Evolutionary conservation across 2,113 vertebrate species (phyloP), one percentile per base, ranked within the genome.

Genomic region (Crocuta crocuta): DNA sequence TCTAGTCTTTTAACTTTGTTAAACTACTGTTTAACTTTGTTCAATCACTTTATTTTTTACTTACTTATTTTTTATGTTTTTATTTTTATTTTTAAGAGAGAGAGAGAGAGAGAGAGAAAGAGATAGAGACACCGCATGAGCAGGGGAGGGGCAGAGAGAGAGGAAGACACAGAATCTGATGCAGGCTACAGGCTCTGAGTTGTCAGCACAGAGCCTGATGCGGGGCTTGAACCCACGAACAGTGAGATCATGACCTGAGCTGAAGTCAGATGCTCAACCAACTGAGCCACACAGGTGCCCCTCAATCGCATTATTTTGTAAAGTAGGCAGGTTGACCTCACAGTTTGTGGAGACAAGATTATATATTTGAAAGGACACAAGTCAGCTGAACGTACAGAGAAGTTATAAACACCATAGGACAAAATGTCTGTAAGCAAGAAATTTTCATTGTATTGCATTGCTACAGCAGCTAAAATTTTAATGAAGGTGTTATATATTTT

Each of bases 321-420:
- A 93, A 78, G 79, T 78, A 82, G 63, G 15, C 50, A 76, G 31
- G 74, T n/a, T 70, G 86, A 92, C 86, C 79, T 97, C 50, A 58
- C 10, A 24, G 89, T 74, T 43, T 74, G 66, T 61, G 24, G 83
- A 92, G 71, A 88, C 33, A 82, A 90, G 84, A 61, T 6, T 48
- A 45, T 81, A 16, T 24, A 39, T 96, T 33, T 88, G 48, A 50
- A 43, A 63, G 95, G 50, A 55, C 3, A 71, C 66, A 53, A 39
- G 53, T 88, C 74, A 89, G 61, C 2, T 78, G 63, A 91, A 84
- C 10, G 35, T 11, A 68, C 28, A 80, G 70, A 74, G 80, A 76
- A 81, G n/a, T 21, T 74, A 63, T 28, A 73, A 86, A 91, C 10
- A n/a, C 15, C 7, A 4, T 55, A 39, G 24, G 48, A 76, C 45